Conservation (phyloP, 2,888 invertebrate genomes). For the Synergus japonicus region DNA sequence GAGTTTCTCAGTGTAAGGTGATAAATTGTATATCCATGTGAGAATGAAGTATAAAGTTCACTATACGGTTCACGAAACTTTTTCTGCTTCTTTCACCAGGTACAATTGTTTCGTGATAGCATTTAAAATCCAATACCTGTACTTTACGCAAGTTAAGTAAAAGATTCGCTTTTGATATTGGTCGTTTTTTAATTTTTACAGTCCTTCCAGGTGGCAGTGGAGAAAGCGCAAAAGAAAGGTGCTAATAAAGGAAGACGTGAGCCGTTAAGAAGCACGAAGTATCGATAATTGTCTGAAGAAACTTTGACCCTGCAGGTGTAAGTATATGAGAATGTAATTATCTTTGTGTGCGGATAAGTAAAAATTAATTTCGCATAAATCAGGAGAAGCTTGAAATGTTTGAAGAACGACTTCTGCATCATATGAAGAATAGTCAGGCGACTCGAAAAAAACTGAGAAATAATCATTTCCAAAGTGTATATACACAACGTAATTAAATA, state of each 20-base stretch:
- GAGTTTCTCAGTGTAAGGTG: too few species aligned
- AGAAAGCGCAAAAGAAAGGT: not conserved
- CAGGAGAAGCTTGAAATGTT: not conserved
- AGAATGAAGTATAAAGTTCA: too few species aligned
- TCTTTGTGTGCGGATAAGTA: not conserved
- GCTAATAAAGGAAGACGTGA: not conserved
- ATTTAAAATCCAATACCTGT: too few species aligned
- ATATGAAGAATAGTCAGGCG: not conserved
- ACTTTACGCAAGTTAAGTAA: too few species aligned
- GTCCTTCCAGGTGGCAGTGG: constrained; percentile 1
- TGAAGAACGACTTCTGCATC: not conserved
- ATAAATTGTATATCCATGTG: too few species aligned
- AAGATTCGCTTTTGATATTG: not conserved
- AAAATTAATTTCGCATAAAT: constrained; percentile 6
- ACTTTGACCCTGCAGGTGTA: constrained; percentile 7
- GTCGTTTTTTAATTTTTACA: constrained; percentile 9
- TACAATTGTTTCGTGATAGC: too few species aligned
- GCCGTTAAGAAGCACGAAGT: not conserved
- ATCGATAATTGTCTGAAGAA: not conserved
- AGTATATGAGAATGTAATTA: constrained; percentile 11
- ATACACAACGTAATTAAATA: not conserved
- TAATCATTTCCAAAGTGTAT: constrained; percentile 10
- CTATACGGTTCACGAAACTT: too few species aligned
- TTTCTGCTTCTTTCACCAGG: too few species aligned
- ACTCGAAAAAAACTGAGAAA: not conserved